Base-by-base conservation (phyloP, 2,113 vertebrate genomes). In the Melanerpes aurifrons region DNA sequence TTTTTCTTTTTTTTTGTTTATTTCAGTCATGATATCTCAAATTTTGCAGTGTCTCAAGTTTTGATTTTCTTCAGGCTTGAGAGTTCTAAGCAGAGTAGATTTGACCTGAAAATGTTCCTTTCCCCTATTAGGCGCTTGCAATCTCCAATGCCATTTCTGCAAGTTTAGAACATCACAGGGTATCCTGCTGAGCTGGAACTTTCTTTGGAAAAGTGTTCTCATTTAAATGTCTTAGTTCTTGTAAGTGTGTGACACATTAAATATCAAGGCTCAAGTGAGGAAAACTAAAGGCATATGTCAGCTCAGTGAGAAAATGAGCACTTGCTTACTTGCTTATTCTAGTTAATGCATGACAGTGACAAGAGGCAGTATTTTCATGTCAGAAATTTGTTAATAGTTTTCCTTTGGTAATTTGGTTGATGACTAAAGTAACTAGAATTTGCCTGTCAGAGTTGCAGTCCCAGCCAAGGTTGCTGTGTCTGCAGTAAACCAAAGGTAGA, bases 321-420 rank as follows among this genome's bases (percentile, higher is more conserved):
- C 81, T 83, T 80, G 73, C 92, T 91, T 66, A 20, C 63, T 87
- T 92, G 66, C 73, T 92, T 86, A n/a, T 84, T 77, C 83, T 81
- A 45, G 62, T 82, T 82, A 61, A 81, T 70, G 20, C 28, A n/a
- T 94, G 82, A 82, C 62, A 78, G 90, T 37, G 74, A 96, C 73
- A 83, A 90, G 82, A 92, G 59, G 62, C 83, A 53, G 14, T 61
- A 37, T 82, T 72, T 87, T 92, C 71, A 71, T 83, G 63, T 94
- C 93, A 86, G 76, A 82, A 82, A 87, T 82, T 50, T 90, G 82
- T 88, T 96, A 91, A 94, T 89, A 68, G 56, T 56, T 72, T 76
- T 94, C 67, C 73, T 94, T 86, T 63, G 84, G 74, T 94, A 88
- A 90, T 73, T 77, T 24, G 69, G 61, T 82, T 91, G 74, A 93